Percentiles rank a stretch among this genome's conserved stretches.
Conservation (phyloP, 2,113 vertebrate species). For the Semnopithecus entellus region DNA sequence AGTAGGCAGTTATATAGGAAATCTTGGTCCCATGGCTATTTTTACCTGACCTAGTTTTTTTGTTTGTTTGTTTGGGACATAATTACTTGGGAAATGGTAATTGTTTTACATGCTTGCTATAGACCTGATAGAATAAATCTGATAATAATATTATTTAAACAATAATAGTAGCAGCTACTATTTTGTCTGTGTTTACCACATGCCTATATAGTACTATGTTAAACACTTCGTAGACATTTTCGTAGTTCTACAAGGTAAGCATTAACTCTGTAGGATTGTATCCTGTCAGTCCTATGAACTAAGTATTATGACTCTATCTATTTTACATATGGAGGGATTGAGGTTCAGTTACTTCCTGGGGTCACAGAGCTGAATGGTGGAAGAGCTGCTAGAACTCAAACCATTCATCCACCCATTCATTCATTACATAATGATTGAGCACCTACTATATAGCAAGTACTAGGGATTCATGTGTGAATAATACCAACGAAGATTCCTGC, state of each 20-base stretch:
- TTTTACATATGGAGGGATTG: neutral
- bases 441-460: neutral
- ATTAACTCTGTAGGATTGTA: neutral
- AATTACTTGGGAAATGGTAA: slow-evolving; percentile 17
- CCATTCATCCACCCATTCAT: neutral
- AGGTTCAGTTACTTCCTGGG: neutral
- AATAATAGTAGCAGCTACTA: neutral
- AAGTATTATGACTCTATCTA: neutral
- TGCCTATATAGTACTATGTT: neutral
- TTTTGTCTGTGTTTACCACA: neutral
- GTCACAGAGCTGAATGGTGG: neutral
- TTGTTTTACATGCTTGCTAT: neutral
- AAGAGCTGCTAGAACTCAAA: neutral
- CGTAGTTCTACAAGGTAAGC: neutral
- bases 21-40: neutral
- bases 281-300: neutral
- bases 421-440: neutral
- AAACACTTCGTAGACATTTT: neutral
- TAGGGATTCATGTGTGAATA: neutral
- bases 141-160: neutral
- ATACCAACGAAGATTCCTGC: neutral
- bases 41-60: slow-evolving; percentile 20
- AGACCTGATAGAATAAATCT: neutral
- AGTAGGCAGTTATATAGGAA: neutral
- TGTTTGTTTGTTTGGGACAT: neutral